Conservation (phyloP, 2,888 invertebrate species). For the Athalia rosae region DNA sequence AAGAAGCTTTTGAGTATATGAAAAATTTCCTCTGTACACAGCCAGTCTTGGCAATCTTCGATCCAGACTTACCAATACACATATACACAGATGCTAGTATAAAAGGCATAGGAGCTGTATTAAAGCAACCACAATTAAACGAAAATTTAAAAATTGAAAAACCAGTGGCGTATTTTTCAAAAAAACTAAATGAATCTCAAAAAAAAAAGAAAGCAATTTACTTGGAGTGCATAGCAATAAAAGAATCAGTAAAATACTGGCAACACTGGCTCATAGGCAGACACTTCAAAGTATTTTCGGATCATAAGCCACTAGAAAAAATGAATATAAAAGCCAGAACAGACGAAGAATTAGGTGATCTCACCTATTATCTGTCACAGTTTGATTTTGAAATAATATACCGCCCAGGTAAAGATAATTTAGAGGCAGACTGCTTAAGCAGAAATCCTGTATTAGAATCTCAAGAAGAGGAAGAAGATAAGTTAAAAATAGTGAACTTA, state of each 20-base stretch:
- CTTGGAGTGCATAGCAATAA: conserved; percentile 45
- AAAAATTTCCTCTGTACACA: conserved; percentile 40
- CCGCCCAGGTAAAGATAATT: conserved; percentile 45
- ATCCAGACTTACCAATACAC: conserved; percentile 23
- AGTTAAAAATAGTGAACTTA: conserved; percentile 1
- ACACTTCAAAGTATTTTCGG: conserved; percentile 27
- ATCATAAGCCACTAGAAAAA: conserved; percentile 46
- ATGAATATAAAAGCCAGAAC: too few relatives aligned
- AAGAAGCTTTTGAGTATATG: conserved; percentile 36
- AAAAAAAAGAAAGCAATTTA: conserved; percentile 43
- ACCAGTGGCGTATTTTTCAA: conserved; percentile 56
- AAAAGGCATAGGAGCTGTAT: conserved; percentile 37
- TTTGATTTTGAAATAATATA: conserved; percentile 48
- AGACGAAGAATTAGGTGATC: too few relatives aligned
- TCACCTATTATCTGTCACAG: conserved; percentile 48
- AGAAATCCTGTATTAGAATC: conserved; percentile 44
- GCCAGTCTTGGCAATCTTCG: conserved; percentile 44
- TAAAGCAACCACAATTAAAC: conserved; percentile 45
- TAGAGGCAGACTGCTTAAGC: conserved; percentile 27
- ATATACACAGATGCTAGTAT: conserved; percentile 46
- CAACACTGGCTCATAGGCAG: conserved; percentile 45
- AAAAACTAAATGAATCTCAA: conserved; percentile 47
- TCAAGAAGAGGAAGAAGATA: conserved; percentile 22
- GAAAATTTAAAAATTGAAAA: too few relatives aligned
- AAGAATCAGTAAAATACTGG: conserved; percentile 43